Evolutionary conservation across 1,140 invertebrate species (phyloP).

Genomic region (Episyrphus balteatus): DNA sequence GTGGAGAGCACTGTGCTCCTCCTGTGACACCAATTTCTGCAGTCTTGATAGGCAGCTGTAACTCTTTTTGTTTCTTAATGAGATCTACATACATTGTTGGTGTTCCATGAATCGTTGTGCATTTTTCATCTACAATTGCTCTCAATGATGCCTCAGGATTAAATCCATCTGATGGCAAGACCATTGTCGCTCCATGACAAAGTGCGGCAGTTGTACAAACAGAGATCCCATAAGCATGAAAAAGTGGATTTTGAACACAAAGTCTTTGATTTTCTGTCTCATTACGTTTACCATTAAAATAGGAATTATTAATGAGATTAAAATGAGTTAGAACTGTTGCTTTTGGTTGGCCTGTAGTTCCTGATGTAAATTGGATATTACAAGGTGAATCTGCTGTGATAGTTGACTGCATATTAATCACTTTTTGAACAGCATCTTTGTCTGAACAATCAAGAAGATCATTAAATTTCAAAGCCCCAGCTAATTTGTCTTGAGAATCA

Average conservation of each 20-base stretch:
- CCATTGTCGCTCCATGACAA: conserved; percentile 54
- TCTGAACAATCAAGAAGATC: conserved; percentile 42
- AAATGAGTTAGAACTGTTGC: conserved; percentile 73
- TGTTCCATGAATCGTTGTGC: conserved; percentile 74
- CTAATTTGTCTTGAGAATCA: conserved; percentile 39
- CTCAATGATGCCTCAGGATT: conserved; percentile 55
- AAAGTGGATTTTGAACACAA: conserved; percentile 79
- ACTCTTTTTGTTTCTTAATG: conserved; percentile 42
- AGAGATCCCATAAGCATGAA: conserved; percentile 81
- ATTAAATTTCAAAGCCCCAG: conserved; percentile 48
- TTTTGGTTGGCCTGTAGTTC: conserved; percentile 66
- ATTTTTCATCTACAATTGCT: conserved; percentile 59
- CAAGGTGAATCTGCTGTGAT: conserved; percentile 52
- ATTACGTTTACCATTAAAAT: conserved; percentile 48
- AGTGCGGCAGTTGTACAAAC: conserved; percentile 49
- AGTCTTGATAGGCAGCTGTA: conserved; percentile 38
- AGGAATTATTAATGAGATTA: conserved; percentile 77
- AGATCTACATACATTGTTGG: conserved; percentile 96
- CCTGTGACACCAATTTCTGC: conserved; percentile 55
- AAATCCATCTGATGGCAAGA: conserved; percentile 58
- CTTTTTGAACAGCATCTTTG: conserved; percentile 13
- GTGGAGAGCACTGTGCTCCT: conserved; percentile 63
- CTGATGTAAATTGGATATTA: conserved; percentile 83
- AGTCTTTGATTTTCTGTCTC: conserved; percentile 29
- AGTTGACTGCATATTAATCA: conserved; percentile 6